Conservation (phyloP, 1,140 invertebrate genomes). For the Macrostomum lignano region DNA sequence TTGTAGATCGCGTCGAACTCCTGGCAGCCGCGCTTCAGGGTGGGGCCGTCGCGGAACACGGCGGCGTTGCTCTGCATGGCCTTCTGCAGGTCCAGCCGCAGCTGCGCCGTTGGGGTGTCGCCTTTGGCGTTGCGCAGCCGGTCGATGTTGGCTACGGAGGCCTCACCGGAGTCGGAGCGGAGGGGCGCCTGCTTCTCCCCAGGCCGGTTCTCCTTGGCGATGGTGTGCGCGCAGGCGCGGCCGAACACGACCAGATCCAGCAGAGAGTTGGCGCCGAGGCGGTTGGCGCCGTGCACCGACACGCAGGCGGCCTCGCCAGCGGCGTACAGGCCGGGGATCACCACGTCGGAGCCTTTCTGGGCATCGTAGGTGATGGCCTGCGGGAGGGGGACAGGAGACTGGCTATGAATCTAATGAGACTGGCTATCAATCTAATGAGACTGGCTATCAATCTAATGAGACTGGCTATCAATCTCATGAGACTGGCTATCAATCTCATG, state of each 20-base stretch:
- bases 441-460: too few relatives aligned
- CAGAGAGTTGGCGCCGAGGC: conserved; percentile 82
- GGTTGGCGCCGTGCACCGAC: conserved; percentile 86
- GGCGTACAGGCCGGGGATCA: conserved; percentile 42
- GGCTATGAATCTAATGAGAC: too few relatives aligned
- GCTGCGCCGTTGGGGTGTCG: conserved; percentile 40
- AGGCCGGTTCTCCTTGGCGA: conserved; percentile 49
- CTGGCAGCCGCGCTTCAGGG: conserved; percentile 48
- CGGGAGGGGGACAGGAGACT: too few relatives aligned
- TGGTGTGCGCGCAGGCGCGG: conserved; percentile 68
- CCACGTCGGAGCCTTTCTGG: conserved; percentile 32
- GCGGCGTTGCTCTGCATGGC: conserved; percentile 87
- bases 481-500: too few relatives aligned
- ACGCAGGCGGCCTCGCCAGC: conserved; percentile 39
- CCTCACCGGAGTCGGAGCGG: conserved; percentile 67
- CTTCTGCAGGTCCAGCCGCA: conserved; percentile 77
- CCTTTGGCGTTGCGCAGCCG: conserved; percentile 49
- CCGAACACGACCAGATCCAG: conserved; percentile 92
- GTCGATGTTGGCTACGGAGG: conserved; percentile 76
- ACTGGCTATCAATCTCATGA: too few relatives aligned
- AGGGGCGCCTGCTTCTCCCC: conserved; percentile 45
- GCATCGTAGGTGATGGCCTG: conserved; percentile 31
- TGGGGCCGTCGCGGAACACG: conserved; percentile 69
- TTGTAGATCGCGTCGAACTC: conserved; percentile 37
- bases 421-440: too few relatives aligned